phyloP scores from a whole-genome alignment of 2,797 vertebrate genomes.

The Toxotes lorentzi region DNA sequence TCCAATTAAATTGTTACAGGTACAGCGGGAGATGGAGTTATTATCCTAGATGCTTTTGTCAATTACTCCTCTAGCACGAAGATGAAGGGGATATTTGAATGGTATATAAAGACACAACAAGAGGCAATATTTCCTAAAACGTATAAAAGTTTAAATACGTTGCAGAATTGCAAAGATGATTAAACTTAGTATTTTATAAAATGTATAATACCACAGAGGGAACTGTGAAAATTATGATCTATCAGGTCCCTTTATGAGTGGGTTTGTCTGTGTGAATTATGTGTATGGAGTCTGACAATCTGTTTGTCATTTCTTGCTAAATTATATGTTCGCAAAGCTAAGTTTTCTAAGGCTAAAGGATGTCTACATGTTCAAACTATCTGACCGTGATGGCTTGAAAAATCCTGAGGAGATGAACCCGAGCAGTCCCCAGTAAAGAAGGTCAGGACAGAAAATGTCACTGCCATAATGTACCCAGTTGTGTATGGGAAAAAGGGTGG shows the following conservation, averaged over 20 bases:
- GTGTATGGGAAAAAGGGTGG: constrained; percentile 72
- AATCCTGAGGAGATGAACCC: constrained; percentile 85
- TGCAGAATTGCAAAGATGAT: constrained; percentile 19
- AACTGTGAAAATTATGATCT: constrained; percentile 27
- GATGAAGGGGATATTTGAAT: constrained; percentile 47
- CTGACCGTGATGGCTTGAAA: constrained; percentile 80
- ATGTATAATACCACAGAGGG: neutral
- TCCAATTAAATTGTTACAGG: constrained; percentile 99
- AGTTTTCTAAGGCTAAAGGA: constrained; percentile 66
- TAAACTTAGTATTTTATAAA: neutral
- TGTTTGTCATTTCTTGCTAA: constrained; percentile 57
- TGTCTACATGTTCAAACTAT: constrained; percentile 77
- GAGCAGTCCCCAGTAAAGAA: constrained; percentile 81
- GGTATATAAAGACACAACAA: constrained; percentile 57
- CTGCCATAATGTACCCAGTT: constrained; percentile 83
- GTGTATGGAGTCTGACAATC: constrained; percentile 28
- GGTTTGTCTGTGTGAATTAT: constrained; percentile 32
- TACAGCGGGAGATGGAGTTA: constrained; percentile 89
- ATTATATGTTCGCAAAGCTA: constrained; percentile 57
- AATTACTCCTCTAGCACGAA: constrained; percentile 80
- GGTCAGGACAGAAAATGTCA: constrained; percentile 87
- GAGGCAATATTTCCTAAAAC: constrained; percentile 28
- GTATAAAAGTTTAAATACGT: constrained; percentile 25
- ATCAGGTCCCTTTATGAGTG: constrained; percentile 16
- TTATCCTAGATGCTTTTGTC: constrained; percentile 86